Percentiles rank a stretch among this genome's conserved stretches.
Evolutionary conservation across 2,888 invertebrate species (phyloP).

Genomic region (Rhyacophila evoluta): DNA sequence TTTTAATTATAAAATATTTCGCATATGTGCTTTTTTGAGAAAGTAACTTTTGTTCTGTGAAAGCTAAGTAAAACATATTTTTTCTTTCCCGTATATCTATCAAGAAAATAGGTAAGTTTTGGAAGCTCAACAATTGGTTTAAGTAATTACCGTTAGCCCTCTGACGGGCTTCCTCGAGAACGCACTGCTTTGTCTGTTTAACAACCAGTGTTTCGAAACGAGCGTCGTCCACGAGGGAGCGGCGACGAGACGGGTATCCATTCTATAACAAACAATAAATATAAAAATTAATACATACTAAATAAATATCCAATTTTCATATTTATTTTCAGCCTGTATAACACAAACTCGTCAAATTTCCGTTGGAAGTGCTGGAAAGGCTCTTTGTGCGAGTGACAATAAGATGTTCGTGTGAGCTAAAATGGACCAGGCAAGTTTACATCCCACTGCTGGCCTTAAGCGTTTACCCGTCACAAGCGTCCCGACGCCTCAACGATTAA

Average conservation of each 20-base stretch:
- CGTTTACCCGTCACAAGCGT: background rate
- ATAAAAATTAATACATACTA: background rate
- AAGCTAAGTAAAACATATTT: too few relatives aligned
- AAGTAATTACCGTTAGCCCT: constrained; percentile 83
- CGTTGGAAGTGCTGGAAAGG: background rate
- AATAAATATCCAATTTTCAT: background rate
- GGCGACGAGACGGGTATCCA: constrained; percentile 94
- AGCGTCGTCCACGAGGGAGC: constrained; percentile 97
- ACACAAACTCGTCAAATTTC: background rate
- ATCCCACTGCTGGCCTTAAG: background rate
- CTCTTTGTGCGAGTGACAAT: constrained; percentile 25
- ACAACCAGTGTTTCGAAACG: constrained; percentile 97
- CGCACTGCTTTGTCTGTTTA: constrained; percentile 93
- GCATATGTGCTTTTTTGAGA: too few relatives aligned
- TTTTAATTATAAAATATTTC: too few relatives aligned
- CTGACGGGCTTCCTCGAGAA: constrained; percentile 90
- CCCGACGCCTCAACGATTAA: background rate
- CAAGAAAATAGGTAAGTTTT: too few relatives aligned
- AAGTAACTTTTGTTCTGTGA: too few relatives aligned
- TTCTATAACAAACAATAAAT: constrained; percentile 76
- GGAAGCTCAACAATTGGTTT: too few relatives aligned
- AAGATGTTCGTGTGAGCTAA: background rate
- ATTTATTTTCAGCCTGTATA: background rate
- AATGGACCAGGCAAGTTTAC: background rate
- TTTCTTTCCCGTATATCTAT: too few relatives aligned